phyloP scores from a whole-genome alignment of 2,113 vertebrate species.

The Salvator merianae region DNA sequence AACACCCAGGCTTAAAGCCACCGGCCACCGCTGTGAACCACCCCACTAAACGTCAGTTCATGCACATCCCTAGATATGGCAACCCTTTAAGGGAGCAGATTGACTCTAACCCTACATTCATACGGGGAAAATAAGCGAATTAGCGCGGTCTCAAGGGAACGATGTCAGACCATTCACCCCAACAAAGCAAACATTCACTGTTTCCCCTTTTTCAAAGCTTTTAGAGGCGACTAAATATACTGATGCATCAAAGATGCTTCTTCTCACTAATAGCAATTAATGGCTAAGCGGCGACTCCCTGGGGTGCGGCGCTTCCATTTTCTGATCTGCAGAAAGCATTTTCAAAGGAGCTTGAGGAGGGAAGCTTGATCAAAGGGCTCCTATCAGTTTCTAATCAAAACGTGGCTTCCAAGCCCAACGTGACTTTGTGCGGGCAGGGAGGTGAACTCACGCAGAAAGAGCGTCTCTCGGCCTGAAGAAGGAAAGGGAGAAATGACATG shows the following conservation, averaged over 20 bases:
- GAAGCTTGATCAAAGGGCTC: background rate
- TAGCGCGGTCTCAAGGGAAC: background rate
- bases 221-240: background rate
- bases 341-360: background rate
- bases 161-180: background rate
- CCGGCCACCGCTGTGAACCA: no score
- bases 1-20: no score
- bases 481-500: no score
- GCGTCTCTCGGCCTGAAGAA: no score
- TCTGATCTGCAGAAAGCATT: background rate
- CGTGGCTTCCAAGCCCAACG: background rate
- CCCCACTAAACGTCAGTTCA: no score
- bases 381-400: background rate
- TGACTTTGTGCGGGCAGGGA: no score
- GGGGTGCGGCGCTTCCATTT: background rate
- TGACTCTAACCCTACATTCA: background rate
- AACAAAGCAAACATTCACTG: background rate
- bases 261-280: constrained; percentile 4
- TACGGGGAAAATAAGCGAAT: background rate
- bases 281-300: background rate
- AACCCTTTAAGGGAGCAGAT: no score
- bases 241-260: background rate
- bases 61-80: no score
- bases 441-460: no score
- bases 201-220: constrained; percentile 1